Percentiles rank a stretch among this genome's conserved stretches.
These are phyloP conservation scores for Lamellibrachia columna DNA, from an alignment of 2,888 invertebrate genomes.

Conservation along the genomic window DNA sequence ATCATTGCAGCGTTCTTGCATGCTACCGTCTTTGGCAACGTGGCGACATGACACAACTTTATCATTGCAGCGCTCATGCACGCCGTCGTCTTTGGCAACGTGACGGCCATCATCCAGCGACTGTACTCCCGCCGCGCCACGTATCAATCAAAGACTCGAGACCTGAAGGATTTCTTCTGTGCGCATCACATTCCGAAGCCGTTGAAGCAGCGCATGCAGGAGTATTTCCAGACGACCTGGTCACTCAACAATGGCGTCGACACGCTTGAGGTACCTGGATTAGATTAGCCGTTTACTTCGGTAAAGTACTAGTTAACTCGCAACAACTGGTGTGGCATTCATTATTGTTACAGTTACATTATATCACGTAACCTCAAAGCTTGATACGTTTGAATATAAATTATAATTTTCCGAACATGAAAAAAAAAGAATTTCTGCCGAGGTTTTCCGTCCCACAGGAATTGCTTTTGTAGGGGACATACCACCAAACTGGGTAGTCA, in stretches of 20 bases:
- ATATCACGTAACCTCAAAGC: no score
- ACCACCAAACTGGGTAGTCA: no score
- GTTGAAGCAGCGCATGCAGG: constrained; percentile 93
- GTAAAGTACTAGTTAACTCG: no score
- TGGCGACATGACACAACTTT: not conserved
- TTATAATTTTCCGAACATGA: no score
- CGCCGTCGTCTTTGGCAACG: constrained; percentile 96
- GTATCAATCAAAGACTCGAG: constrained; percentile 93
- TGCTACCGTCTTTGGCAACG: not conserved
- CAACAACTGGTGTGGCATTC: no score
- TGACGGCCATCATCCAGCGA: constrained; percentile 95
- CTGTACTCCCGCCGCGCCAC: constrained; percentile 94
- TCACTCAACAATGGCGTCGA: constrained; percentile 96
- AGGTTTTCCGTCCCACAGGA: no score
- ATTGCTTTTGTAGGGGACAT: no score
- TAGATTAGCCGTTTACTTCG: not conserved
- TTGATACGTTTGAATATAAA: no score
- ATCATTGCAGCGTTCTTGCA: no score
- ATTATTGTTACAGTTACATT: no score
- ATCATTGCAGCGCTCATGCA: constrained; percentile 87
- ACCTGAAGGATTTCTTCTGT: constrained; percentile 92
- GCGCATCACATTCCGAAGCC: constrained; percentile 95
- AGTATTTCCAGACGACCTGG: constrained; percentile 98
- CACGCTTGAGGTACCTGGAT: constrained; percentile 77
- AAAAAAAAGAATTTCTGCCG: no score